These are phyloP conservation scores for Diachasmimorpha longicaudata DNA, from an alignment of 1,140 invertebrate genomes.

Conservation along the genomic window DNA sequence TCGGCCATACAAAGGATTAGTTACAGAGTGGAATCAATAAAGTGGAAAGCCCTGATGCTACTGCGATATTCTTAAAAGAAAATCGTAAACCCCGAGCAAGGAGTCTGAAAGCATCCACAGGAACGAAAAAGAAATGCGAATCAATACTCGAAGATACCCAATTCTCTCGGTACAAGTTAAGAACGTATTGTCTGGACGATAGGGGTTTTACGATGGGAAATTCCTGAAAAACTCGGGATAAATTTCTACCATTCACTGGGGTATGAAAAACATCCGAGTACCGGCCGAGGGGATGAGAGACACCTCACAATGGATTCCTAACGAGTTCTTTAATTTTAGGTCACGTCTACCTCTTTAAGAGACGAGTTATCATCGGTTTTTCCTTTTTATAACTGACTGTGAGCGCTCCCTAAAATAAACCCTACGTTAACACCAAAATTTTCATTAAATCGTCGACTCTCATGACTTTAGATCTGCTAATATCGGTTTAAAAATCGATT, in stretches of 20 bases:
- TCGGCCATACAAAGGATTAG: not conserved
- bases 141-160: not conserved
- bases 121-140: not conserved
- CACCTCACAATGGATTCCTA: not conserved
- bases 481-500: too few species aligned
- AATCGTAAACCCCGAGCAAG: not conserved
- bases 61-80: constrained; percentile 4
- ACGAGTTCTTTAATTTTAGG: not conserved
- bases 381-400: too few species aligned
- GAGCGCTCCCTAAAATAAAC: too few species aligned
- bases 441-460: too few species aligned
- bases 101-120: not conserved
- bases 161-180: not conserved
- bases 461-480: too few species aligned
- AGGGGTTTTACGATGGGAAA: not conserved
- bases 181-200: constrained; percentile 2
- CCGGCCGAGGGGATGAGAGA: not conserved
- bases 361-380: too few species aligned
- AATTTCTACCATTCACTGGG: not conserved
- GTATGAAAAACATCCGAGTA: not conserved
- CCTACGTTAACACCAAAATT: too few species aligned
- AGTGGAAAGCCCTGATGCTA: not conserved
- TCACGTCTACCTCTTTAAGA: not conserved
- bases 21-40: constrained; percentile 9
- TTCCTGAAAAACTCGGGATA: not conserved